These are phyloP conservation scores for Fissipunctia ypsillon DNA, from an alignment of 2,888 invertebrate species.

Conservation along the genomic window DNA sequence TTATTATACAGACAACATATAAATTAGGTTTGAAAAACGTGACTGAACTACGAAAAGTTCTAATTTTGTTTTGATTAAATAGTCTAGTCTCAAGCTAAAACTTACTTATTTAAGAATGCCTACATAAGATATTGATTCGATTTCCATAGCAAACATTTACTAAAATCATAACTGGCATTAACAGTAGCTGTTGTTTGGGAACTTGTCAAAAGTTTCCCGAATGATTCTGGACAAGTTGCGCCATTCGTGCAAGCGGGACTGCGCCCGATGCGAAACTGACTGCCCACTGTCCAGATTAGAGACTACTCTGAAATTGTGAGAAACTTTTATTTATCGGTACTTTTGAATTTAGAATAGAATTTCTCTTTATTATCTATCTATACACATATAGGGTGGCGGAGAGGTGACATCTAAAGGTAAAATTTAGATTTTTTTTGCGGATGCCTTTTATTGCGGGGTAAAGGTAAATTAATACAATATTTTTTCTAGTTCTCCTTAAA, in stretches of 20 bases:
- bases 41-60: slow-evolving; percentile 7
- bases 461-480: too few species aligned
- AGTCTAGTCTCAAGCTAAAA: neutral
- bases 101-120: neutral
- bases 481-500: too few species aligned
- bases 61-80: neutral
- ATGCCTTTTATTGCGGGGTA: too few species aligned
- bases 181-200: slow-evolving; percentile 75
- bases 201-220: slow-evolving; percentile 81
- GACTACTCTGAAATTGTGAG: slow-evolving; percentile 27
- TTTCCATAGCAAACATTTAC: slow-evolving; percentile 50
- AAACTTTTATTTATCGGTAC: slow-evolving; percentile 26
- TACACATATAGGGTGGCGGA: too few species aligned
- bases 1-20: slow-evolving; percentile 35
- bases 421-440: too few species aligned
- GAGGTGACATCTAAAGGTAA: too few species aligned
- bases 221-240: slow-evolving; percentile 73
- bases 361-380: neutral
- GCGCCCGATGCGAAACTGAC: slow-evolving; percentile 45
- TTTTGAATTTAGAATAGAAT: slow-evolving; percentile 20
- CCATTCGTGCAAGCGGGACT: slow-evolving; percentile 52
- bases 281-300: slow-evolving; percentile 50
- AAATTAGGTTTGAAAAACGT: slow-evolving; percentile 31
- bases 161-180: slow-evolving; percentile 77
- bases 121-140: slow-evolving; percentile 30